Conservation (phyloP, 2,113 vertebrate species). For the Amblyopsis rosae region DNA sequence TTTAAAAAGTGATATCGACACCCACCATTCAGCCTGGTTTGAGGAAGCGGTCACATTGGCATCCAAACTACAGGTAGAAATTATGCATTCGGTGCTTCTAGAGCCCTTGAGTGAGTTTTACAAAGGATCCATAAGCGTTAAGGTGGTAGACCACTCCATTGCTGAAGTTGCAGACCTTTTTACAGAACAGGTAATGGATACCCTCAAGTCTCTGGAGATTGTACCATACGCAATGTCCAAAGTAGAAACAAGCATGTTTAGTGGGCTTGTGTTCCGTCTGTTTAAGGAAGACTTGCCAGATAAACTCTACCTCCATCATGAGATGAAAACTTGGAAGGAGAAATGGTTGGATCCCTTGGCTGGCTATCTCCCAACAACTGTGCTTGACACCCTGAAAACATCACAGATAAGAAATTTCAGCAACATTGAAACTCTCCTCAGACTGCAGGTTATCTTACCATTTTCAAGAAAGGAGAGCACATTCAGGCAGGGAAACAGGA, state of each 20-base stretch:
- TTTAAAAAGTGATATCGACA: constrained; percentile 63
- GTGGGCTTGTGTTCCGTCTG: constrained; percentile 64
- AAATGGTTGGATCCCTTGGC: constrained; percentile 72
- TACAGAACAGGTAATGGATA: constrained; percentile 71
- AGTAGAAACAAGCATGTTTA: constrained; percentile 69
- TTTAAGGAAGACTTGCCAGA: constrained; percentile 79
- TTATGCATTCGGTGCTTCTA: constrained; percentile 70
- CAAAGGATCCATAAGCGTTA: constrained; percentile 68
- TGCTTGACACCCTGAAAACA: constrained; percentile 75
- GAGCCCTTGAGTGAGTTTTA: constrained; percentile 74
- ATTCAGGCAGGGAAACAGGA: constrained; percentile 72
- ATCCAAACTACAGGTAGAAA: constrained; percentile 61
- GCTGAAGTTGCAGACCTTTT: constrained; percentile 73
- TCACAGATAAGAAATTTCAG: constrained; percentile 73
- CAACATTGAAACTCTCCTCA: constrained; percentile 78
- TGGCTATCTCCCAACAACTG: constrained; percentile 70
- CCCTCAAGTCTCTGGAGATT: constrained; percentile 78
- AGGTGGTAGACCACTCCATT: constrained; percentile 66
- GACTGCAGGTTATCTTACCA: constrained; percentile 75
- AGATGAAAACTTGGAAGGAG: constrained; percentile 76
- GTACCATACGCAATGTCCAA: constrained; percentile 82
- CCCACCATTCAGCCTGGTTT: constrained; percentile 75
- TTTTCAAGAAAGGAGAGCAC: constrained; percentile 75
- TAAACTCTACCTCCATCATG: constrained; percentile 62
- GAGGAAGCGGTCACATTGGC: constrained; percentile 72